Evolutionary conservation across 1,140 invertebrate genomes (phyloP).

Genomic region (Phthorimaea operculella): DNA sequence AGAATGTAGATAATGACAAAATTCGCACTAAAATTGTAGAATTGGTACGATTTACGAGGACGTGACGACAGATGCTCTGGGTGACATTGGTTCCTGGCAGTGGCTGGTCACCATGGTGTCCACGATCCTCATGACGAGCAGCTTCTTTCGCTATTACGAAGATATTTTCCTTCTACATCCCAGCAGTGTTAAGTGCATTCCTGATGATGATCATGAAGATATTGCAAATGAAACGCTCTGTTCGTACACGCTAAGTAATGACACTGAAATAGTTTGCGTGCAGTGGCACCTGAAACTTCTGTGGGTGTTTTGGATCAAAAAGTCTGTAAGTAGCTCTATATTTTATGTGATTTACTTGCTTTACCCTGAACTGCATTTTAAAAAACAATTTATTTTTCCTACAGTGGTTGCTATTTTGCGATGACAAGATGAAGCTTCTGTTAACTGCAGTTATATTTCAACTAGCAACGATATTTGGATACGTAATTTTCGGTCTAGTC

Average conservation of each 20-base stretch:
- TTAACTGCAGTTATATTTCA: constrained; percentile 46
- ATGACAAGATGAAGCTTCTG: constrained; percentile 34
- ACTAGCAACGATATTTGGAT: constrained; percentile 45
- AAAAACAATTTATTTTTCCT: constrained; percentile 1
- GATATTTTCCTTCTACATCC: constrained; percentile 40
- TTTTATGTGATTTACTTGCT: constrained; percentile 1
- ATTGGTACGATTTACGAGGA: constrained; percentile 56
- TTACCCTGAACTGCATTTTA: too few species aligned
- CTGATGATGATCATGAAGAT: constrained; percentile 16
- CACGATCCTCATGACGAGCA: constrained; percentile 27
- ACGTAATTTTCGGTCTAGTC: constrained; percentile 43
- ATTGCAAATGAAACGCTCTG: constrained; percentile 33
- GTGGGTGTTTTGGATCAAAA: constrained; percentile 42
- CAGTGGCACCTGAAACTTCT: constrained; percentile 42
- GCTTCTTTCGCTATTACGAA: constrained; percentile 44
- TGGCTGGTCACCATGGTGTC: constrained; percentile 44
- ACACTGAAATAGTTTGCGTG: constrained; percentile 27
- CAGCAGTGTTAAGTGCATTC: constrained; percentile 24
- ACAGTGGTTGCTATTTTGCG: constrained; percentile 52
- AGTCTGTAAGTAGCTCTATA: constrained; percentile 29
- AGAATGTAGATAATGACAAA: not conserved
- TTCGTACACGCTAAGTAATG: constrained; percentile 26
- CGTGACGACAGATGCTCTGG: constrained; percentile 49
- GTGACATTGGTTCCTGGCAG: constrained; percentile 51
- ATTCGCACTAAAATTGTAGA: constrained; percentile 27